Base-by-base conservation (phyloP, 2,113 vertebrate genomes). In the Colossoma macropomum region DNA sequence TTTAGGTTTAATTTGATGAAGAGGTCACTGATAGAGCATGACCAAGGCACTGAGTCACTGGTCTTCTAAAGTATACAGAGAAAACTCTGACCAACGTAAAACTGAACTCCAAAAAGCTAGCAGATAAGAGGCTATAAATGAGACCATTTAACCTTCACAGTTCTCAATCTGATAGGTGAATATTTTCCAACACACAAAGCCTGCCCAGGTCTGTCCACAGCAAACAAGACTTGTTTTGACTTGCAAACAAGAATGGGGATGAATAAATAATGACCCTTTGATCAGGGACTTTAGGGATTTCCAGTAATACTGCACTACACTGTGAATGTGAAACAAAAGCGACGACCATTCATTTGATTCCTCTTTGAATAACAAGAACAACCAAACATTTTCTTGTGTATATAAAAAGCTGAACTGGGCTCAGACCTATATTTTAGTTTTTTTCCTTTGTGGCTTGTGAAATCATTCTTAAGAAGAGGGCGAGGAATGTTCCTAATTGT, bases 211-310 rank as follows among this genome's bases (percentile, higher is more conserved):
- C 85, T 89, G 84, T 69, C 79, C 83, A 88, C 87, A 59, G n/a
- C 77, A 80, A 71, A 32, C 30, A 54, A 12, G 52, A 34, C 0
- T 11, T n/a, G 59, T 54, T 54, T 23, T 71, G 65, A 59, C 50
- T 41, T 59, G 65, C 84, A 88, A 78, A 92, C 88, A 91, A 90
- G 86, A 86, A 80, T 71, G 74, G 79, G 80, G 84, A 92, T 91
- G 92, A 93, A 94, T 93, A 90, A 89, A 92, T 91, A 88, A 92
- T 86, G 73, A 4, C 66, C 25, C 74, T 71, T 83, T 62, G 48
- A 27, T 63, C 48, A 27, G 27, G 34, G 0, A 21, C 87, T 25
- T 63, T 25, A 28, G 27, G 28, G 0, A 21, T 86, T 79, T 87
- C 86, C 85, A 78, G 68, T 38, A 70, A 70, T 17, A 70, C 9